Evolutionary conservation across 92 coral and sea anemone genomes (phyloP), one percentile per base, ranked within the genome.

Genomic region (Micromussa lordhowensis): DNA sequence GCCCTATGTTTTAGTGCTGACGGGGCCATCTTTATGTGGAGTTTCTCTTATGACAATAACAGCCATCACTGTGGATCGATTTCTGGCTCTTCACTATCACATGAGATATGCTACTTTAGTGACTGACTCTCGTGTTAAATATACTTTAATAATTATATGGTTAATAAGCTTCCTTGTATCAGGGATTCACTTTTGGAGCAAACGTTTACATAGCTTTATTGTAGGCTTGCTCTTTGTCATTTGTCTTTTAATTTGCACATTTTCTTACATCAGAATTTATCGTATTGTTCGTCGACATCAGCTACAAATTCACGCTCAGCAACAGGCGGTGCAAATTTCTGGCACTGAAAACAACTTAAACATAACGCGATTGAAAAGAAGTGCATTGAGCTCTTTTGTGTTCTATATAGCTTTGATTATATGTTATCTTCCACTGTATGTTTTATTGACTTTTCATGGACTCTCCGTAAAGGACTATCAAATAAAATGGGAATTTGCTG

Each of bases 101-200:
- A 10, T 88, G 81, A 30, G 86, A 80, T 88, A 88, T 32, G 40
- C 63, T 6, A 57, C 81, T n/a, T 22, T 88, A 26, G 80, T 88
- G 44, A 88, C 91, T 7, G 22, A 73, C 1, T 71, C 79, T 5
- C 55, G 91, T 10, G 68, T 61, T 61, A 21, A 61, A 61, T 61
- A 61, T 61, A 61, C 29, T 61, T 61, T 61, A 61, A 26, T 61
- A 61, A 61, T 61, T 4, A 22, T 22, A 61, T 61, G 68, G 68
- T 61, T 61, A 11, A 22, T 61, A 22, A 61, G 68, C 68, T 61
- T 61, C 28, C 68, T 61, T 22, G 11, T 24, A 15, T 57, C 63
- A n/a, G n/a, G n/a, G n/a, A n/a, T n/a, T n/a, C n/a, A n/a, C n/a
- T n/a, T n/a, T n/a, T n/a, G n/a, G n/a, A n/a, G n/a, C n/a, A n/a